Base-by-base conservation (phyloP, 92 coral and sea anemone genomes). In the Phenganax stokvisi region DNA sequence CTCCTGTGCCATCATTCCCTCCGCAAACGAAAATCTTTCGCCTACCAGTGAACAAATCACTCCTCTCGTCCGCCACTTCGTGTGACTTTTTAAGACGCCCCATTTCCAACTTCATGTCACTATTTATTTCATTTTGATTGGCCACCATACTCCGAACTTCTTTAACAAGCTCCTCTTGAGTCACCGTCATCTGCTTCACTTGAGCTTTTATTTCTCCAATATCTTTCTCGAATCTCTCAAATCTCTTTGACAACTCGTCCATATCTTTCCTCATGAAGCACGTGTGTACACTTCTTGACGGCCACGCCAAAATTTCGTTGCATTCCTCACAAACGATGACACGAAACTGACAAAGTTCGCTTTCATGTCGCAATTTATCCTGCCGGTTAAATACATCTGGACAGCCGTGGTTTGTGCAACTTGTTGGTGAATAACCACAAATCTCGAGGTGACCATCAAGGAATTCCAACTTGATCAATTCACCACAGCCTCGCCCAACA, bases 401-500 rank as follows among this genome's bases (percentile, higher is more conserved):
- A 68, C 73, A 68, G 73, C 73, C 73, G 13, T 51, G 37, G 73
- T 68, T 68, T 9, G 73, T 68, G 68, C 97, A 92, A 12, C 84
- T 47, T 71, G 88, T 90, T 66, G 78, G 79, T 29, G 89, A 84
- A 87, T 78, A 91, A 25, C 92, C 96, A 47, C 97, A 92, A 15
- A 88, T 91, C 69, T 92, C 92, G 73, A 91, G 79, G 84, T 92
- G 97, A 62, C 87, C 72, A 47, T 85, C 75, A 11, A 92, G 88
- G 62, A 87, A 78, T 68, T 88, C 97, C 53, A 92, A 89, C 30
- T 84, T 61, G 37, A 92, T 87, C 64, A 87, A 85, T 27, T 77
- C 89, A 62, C 84, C 84, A 81, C 97, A 92, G 0, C 97, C 97
- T 53, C 94, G 86, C 7, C 54, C 66, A 77, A 85, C 88, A 61